These are phyloP conservation scores for Heteromyza rotundicornis DNA, from an alignment of 2,888 invertebrate genomes.

Conservation along the genomic window DNA sequence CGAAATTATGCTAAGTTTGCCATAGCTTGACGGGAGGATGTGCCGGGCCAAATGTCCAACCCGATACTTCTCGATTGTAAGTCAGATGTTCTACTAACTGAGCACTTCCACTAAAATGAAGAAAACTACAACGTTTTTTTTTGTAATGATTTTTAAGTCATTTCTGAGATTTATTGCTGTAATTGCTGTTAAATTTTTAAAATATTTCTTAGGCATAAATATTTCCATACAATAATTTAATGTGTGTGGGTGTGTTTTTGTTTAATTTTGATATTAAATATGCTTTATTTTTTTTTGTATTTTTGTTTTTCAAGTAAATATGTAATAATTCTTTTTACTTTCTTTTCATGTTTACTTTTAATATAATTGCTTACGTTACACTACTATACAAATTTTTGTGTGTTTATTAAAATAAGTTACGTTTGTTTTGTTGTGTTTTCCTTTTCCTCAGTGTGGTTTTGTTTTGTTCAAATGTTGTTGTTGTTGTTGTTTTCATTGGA, in stretches of 20 bases:
- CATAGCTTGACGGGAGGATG: too few species aligned
- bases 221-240: slow-evolving; percentile 23
- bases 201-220: slow-evolving; percentile 26
- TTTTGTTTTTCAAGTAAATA: slow-evolving; percentile 4
- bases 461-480: not conserved
- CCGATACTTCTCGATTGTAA: too few species aligned
- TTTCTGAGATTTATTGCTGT: slow-evolving; percentile 27
- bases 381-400: not conserved
- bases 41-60: too few species aligned
- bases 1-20: too few species aligned
- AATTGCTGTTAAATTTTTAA: slow-evolving; percentile 21
- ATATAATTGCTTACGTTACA: slow-evolving; percentile 28
- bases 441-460: not conserved
- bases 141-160: slow-evolving; percentile 13
- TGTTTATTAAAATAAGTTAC: not conserved
- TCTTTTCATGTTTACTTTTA: slow-evolving; percentile 29
- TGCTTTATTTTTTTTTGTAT: not conserved
- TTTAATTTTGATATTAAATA: slow-evolving; percentile 9
- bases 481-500: too few species aligned
- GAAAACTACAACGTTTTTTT: too few species aligned
- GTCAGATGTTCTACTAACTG: too few species aligned
- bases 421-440: not conserved
- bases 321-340: not conserved
- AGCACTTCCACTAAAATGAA: too few species aligned
- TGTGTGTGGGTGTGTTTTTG: slow-evolving; percentile 1